Base-by-base conservation (phyloP, 2,797 vertebrate species). In the Thripadectes ignobilis region DNA sequence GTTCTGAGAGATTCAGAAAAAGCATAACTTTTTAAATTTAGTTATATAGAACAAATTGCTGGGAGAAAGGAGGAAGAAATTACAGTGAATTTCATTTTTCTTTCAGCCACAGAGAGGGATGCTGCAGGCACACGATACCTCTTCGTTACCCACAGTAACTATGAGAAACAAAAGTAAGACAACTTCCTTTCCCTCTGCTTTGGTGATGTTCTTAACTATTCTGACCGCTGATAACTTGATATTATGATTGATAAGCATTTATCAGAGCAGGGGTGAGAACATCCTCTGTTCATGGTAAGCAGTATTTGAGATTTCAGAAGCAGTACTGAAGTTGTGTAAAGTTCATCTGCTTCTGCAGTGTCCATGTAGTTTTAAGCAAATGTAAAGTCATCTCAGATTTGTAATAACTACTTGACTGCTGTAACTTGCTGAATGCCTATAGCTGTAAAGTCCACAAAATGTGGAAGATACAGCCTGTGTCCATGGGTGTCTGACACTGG, bases 101-200 rank as follows among this genome's bases (percentile, higher is more conserved):
- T 97, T 97, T 91, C 97, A 98, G 98, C 93, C 98, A 73, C 98
- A 98, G 91, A 99, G 98, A 98, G 98, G 97, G 48, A 96, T 96
- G 97, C 96, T 98, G 54, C 98, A 94, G 96, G 98, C 95, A 74
- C 98, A 98, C 6, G 99, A 99, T 91, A 98, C 98, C 4, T 98
- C 98, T 65, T 98, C 98, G 0, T 96, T 99, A 91, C 98, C 99
- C 61, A 97, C 98, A 2, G 99, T 99, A 95, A 99, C 98, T 19
- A 98, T 99, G 98, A 98, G 99, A 97, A 98, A 96, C 96, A 99
- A 99, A 98, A 88, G 99, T 99, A 96, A 98, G 99, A 98, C 69
- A 68, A 58, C 5, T 85, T 54, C 12, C 54, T 61, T 92, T 66
- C 20, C 9, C n/a, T 32, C 8, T 85, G 20, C 36, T 41, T 81